phyloP scores from a whole-genome alignment of 1,140 invertebrate species.

The Drosophila mojavensis region DNA sequence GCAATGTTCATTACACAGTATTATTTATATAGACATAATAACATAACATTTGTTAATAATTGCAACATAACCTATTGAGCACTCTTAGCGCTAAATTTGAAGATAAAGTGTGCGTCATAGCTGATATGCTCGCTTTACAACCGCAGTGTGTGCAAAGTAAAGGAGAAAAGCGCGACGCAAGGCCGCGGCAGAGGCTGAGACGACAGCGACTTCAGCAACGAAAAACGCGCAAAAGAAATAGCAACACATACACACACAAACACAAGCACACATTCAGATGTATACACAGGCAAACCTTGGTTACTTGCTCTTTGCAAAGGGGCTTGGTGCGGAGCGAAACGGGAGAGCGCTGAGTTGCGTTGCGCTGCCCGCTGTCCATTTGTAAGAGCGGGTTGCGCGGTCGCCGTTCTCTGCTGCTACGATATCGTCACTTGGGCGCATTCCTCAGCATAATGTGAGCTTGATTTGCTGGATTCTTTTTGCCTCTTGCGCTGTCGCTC shows the following conservation, averaged over 20 bases:
- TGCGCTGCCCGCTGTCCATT: conserved; percentile 60
- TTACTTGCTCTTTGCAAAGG: conserved; percentile 13
- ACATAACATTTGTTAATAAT: too few species aligned
- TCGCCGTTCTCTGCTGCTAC: conserved; percentile 66
- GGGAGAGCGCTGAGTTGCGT: neutral
- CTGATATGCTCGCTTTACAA: conserved; percentile 33
- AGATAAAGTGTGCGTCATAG: neutral
- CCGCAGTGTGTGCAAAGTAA: conserved; percentile 32
- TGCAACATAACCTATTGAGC: too few species aligned
- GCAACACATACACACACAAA: conserved; percentile 21
- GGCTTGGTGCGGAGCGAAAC: neutral
- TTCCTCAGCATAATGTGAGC: conserved; percentile 83
- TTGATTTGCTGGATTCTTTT: conserved; percentile 83
- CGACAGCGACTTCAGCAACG: conserved; percentile 30
- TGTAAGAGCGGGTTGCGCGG: conserved; percentile 54
- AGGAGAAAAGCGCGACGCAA: conserved; percentile 57
- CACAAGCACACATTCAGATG: conserved; percentile 1
- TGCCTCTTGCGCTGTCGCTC: conserved; percentile 36
- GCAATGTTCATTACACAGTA: too few species aligned
- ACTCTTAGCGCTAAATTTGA: too few species aligned
- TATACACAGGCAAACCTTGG: conserved; percentile 24
- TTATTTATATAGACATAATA: too few species aligned
- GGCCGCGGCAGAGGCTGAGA: conserved; percentile 42
- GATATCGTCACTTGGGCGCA: conserved; percentile 83
- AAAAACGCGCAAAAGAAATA: conserved; percentile 52